Base-by-base conservation (phyloP, 2,113 vertebrate genomes). In the Chaetura pelagica region DNA sequence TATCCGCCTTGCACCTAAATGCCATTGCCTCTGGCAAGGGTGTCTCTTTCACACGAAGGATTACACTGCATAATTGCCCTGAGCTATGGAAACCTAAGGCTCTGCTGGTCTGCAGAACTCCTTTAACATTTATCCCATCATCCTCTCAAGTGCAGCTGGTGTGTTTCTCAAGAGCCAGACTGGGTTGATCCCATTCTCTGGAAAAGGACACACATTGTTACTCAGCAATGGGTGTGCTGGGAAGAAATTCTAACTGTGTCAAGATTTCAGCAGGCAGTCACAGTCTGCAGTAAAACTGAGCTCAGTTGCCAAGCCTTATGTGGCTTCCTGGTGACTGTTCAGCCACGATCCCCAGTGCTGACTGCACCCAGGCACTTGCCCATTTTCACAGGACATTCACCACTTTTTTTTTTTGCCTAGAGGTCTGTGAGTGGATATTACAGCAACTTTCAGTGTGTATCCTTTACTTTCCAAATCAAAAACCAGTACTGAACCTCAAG, bases 161-260 rank as follows among this genome's bases (percentile, higher is more conserved):
- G 82, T 83, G 55, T 95, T 97, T 93, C 92, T 95, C 94, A 96
- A 97, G 91, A 91, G 91, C 55, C 93, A 78, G 59, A 21, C 91
- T 68, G 84, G 89, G 81, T 86, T 62, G 74, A 86, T 80, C 92
- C 94, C 72, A 82, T 94, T 96, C 95, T 91, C 84, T 94, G 93
- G 69, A 85, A 96, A 95, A 94, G 82, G 90, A 96, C 94, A 87
- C 71, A 68, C 78, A 94, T 86, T 94, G 94, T 89, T 96, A 94
- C 81, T 95, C 94, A 96, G 94, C 85, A 72, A 84, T 84, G 91
- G 95, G 93, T 74, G 93, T 92, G 91, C 82, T 93, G 92, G 72
- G 87, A 93, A 91, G 91, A 91, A 95, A 93, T 75, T 83, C 76
- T 64, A 92, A 75, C 76, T 81, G 79, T 55, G 84, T 63, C 77